phyloP scores from a whole-genome alignment of 2,888 invertebrate genomes.

The Andrena camellia region DNA sequence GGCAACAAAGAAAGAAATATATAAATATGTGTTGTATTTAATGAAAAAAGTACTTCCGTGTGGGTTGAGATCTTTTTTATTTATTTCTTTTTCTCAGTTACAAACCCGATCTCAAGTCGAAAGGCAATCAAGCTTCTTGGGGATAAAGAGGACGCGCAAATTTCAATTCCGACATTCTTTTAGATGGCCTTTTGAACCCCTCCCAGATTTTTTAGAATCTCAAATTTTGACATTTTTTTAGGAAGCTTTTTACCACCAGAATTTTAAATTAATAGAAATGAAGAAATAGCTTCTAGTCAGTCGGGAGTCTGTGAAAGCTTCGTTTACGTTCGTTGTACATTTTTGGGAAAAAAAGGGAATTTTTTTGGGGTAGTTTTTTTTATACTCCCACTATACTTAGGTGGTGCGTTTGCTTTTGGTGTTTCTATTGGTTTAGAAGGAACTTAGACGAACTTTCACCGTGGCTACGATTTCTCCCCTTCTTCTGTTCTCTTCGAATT shows the following conservation, averaged over 20 bases:
- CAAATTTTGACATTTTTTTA: too few relatives aligned
- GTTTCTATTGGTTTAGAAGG: slow-evolving; percentile 1
- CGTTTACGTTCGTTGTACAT: neutral
- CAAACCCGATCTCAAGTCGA: neutral
- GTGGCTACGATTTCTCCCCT: neutral
- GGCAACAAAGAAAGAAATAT: slow-evolving; percentile 36
- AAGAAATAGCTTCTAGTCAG: neutral
- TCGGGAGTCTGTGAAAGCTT: neutral
- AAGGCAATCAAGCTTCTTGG: neutral
- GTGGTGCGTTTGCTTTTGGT: neutral
- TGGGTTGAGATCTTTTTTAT: slow-evolving; percentile 9
- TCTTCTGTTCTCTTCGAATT: slow-evolving; percentile 1
- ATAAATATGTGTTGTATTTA: slow-evolving; percentile 35
- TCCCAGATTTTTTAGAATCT: neutral
- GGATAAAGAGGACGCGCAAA: neutral
- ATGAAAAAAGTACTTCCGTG: slow-evolving; percentile 33
- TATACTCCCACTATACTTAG: neutral
- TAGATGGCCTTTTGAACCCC: neutral
- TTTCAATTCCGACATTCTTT: neutral
- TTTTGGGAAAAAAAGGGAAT: neutral
- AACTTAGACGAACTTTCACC: slow-evolving; percentile 10
- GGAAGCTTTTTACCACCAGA: too few relatives aligned
- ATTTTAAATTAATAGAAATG: neutral
- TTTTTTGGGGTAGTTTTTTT: neutral
- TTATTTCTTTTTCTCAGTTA: neutral